A percentile compares a stretch with the other conserved stretches of the same genome.
These are phyloP conservation scores for Samia ricini DNA, from an alignment of 1,140 invertebrate species.

Conservation along the genomic window DNA sequence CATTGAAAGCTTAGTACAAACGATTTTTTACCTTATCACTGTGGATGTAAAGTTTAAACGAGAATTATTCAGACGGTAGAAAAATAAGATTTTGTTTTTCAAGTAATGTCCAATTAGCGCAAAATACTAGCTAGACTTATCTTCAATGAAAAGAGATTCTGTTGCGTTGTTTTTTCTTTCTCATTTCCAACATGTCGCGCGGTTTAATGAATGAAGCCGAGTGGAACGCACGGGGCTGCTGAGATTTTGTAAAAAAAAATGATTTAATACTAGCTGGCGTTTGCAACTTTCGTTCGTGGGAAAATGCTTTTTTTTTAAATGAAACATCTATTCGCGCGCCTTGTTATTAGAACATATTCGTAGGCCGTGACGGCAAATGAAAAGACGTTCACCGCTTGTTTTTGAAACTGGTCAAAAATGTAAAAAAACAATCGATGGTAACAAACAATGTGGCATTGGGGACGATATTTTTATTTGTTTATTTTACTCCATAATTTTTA, in stretches of 20 bases:
- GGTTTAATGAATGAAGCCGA: slow-evolving; percentile 32
- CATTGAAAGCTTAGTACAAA: background rate
- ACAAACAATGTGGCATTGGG: too few species aligned
- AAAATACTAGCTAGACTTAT: slow-evolving; percentile 35
- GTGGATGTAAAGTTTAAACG: background rate
- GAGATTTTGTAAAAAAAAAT: background rate
- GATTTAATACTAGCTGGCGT: too few species aligned
- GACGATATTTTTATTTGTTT: too few species aligned
- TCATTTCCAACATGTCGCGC: slow-evolving; percentile 16
- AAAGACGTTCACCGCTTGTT: too few species aligned
- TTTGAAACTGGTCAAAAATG: too few species aligned
- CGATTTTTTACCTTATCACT: background rate
- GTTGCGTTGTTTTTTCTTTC: slow-evolving; percentile 22
- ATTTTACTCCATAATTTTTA: too few species aligned
- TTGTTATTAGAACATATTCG: too few species aligned
- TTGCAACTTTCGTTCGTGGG: too few species aligned
- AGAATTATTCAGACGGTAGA: background rate
- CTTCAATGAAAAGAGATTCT: slow-evolving; percentile 38
- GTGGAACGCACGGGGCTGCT: slow-evolving; percentile 12
- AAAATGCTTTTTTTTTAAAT: too few species aligned
- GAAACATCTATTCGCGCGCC: too few species aligned
- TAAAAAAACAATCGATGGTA: too few species aligned
- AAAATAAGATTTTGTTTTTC: slow-evolving; percentile 7
- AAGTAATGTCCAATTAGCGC: slow-evolving; percentile 42
- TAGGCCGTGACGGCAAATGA: too few species aligned